Conservation (phyloP, 2,888 invertebrate genomes). For the Cataglyphis rosenhaueri region DNA sequence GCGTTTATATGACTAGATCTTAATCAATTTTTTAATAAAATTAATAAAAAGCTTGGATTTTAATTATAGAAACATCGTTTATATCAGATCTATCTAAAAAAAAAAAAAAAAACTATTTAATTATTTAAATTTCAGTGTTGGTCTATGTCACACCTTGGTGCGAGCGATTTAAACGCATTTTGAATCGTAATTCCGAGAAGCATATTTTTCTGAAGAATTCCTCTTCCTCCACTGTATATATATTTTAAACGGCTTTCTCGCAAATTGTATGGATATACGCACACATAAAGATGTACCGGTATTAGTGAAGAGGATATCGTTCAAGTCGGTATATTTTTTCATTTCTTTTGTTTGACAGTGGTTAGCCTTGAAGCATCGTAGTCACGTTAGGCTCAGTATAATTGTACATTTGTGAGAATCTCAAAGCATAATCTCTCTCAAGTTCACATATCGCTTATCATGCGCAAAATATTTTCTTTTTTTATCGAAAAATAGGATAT, state of each 20-base stretch:
- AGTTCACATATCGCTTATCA: background rate
- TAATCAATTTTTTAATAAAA: background rate
- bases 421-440: slow-evolving; percentile 1
- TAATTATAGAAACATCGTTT: background rate
- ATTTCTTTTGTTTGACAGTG: slow-evolving; percentile 68
- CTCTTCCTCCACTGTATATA: background rate
- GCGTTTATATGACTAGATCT: background rate
- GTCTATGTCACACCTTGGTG: background rate
- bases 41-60: background rate
- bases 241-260: background rate
- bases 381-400: slow-evolving; percentile 42
- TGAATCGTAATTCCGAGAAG: background rate
- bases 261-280: background rate
- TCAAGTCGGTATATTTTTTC: slow-evolving; percentile 60
- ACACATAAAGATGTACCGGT: background rate
- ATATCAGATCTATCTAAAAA: background rate
- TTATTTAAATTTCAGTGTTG: background rate
- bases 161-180: background rate
- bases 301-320: slow-evolving; percentile 47
- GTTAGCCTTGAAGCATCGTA: slow-evolving; percentile 71
- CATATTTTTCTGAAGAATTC: background rate
- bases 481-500: background rate
- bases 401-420: slow-evolving; percentile 20
- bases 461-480: background rate
- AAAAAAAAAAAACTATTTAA: background rate